Percentiles rank a stretch among this genome's conserved stretches.
These are phyloP conservation scores for Taxidea taxus DNA, from an alignment of 2,113 vertebrate species.

Conservation along the genomic window DNA sequence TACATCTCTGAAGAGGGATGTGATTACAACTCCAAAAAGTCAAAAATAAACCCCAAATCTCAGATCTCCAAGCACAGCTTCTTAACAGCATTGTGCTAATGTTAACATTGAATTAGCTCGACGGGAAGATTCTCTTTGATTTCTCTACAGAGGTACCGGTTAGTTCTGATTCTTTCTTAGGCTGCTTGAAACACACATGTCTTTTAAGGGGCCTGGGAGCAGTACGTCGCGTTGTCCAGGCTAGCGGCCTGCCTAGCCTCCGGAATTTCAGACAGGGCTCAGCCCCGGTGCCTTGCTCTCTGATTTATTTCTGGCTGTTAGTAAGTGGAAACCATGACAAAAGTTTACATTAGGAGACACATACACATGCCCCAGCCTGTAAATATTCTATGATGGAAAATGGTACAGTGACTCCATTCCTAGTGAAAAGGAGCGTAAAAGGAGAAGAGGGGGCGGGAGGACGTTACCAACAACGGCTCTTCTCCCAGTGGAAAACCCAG, in stretches of 20 bases:
- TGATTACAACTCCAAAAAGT: conserved; percentile 67
- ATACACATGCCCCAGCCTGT: conserved; percentile 66
- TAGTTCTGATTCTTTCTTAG: conserved; percentile 50
- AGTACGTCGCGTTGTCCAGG: conserved; percentile 35
- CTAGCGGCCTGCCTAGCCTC: conserved; percentile 51
- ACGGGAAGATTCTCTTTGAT: conserved; percentile 60
- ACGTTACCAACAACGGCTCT: not conserved
- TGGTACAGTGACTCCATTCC: conserved; percentile 66
- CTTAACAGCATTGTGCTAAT: conserved; percentile 29
- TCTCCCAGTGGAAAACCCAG: conserved; percentile 36
- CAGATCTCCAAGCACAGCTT: conserved; percentile 51
- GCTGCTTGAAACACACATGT: conserved; percentile 57
- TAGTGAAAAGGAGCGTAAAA: conserved; percentile 46
- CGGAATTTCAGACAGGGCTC: not conserved
- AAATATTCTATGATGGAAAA: conserved; percentile 66
- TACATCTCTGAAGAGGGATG: conserved; percentile 73
- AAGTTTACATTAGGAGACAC: conserved; percentile 72
- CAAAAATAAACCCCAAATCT: conserved; percentile 52
- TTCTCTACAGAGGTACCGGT: conserved; percentile 70
- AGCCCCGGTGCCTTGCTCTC: conserved; percentile 21
- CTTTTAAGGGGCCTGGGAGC: conserved; percentile 29
- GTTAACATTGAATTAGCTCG: conserved; percentile 72
- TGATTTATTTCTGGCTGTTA: conserved; percentile 70
- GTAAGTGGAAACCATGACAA: conserved; percentile 70
- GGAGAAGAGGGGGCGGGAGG: not conserved